Base-by-base conservation (phyloP, 2,797 vertebrate species). In the Delichon dasypus region DNA sequence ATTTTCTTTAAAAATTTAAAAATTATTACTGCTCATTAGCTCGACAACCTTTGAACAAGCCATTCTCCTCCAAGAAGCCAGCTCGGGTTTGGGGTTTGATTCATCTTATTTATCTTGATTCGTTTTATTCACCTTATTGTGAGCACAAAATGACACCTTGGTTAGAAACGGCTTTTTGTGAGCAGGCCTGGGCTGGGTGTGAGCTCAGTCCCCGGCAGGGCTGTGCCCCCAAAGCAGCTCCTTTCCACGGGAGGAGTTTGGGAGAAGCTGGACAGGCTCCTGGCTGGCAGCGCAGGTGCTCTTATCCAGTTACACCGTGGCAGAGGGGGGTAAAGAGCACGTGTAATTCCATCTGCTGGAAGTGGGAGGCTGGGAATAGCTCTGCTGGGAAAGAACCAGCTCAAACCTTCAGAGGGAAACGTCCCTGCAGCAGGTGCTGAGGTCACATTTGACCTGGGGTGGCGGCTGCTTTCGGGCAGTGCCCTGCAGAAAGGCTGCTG, bases 291-390 rank as follows among this genome's bases (percentile, higher is more conserved):
- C 53, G 18, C 22, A 42, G 66, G 47, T 71, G 71, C 85, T 54
- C 3, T 66, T 74, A 42, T 88, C 85, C 71, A 42, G 74, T 96
- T 93, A 38, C 78, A 27, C 1, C 1, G n/a, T 30, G 75, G 3
- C 62, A 72, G 58, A 34, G 27, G 36, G 23, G 72, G 25, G 3
- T 36, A 15, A 74, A 88, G 68, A 93, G 64, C 66, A 53, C 15
- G 0, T 16, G 95, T 91, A 95, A 93, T 62, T 89, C 88, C 71
- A 81, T 76, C 94, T 34, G 15, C 27, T 78, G 76, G 7, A n/a
- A 21, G n/a, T 15, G 50, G 55, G 40, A 70, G 50, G 45, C 93
- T 86, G 93, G 88, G 86, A 95, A 89, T 62, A 91, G 87, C 91
- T 91, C 26, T 54, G 53, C 70, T 94, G 92, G 93, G 51, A 61